These are phyloP conservation scores for Ditula angustiorana DNA, from an alignment of 2,888 invertebrate genomes.

Conservation along the genomic window DNA sequence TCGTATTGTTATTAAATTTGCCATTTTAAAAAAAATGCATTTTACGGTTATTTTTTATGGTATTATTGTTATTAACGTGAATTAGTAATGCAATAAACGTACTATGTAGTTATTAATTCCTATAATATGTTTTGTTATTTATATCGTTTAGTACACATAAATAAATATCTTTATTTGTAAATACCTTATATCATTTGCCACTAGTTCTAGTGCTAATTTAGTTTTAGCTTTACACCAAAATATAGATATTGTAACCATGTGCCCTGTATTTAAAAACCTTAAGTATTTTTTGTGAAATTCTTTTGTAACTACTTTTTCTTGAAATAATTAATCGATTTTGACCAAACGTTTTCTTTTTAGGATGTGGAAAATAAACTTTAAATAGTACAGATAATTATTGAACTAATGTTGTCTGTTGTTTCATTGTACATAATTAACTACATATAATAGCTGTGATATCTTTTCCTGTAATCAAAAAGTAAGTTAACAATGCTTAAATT, in stretches of 20 bases:
- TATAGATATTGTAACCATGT: constrained; percentile 66
- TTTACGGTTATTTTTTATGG: constrained; percentile 28
- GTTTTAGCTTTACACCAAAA: constrained; percentile 83
- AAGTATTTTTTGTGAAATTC: not conserved
- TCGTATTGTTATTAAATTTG: constrained; percentile 10
- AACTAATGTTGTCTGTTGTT: constrained; percentile 47
- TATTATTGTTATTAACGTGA: constrained; percentile 38
- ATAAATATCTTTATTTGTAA: constrained; percentile 43
- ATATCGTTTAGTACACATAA: constrained; percentile 28
- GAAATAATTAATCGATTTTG: not conserved
- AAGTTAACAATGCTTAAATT: constrained; percentile 55
- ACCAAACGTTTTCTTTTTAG: not conserved
- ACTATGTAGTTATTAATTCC: constrained; percentile 48
- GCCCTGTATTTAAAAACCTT: constrained; percentile 54
- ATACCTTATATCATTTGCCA: constrained; percentile 66
- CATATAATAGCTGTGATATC: constrained; percentile 82
- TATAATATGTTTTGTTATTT: constrained; percentile 47
- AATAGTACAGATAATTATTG: constrained; percentile 4
- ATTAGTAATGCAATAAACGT: constrained; percentile 14
- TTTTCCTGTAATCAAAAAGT: constrained; percentile 62
- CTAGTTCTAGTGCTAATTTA: constrained; percentile 72
- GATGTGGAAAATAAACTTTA: not conserved
- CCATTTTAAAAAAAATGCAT: constrained; percentile 33
- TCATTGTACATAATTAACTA: constrained; percentile 71
- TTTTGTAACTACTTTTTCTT: not conserved